Conservation (phyloP, 2,113 vertebrate species). For the Macquaria australasica region DNA sequence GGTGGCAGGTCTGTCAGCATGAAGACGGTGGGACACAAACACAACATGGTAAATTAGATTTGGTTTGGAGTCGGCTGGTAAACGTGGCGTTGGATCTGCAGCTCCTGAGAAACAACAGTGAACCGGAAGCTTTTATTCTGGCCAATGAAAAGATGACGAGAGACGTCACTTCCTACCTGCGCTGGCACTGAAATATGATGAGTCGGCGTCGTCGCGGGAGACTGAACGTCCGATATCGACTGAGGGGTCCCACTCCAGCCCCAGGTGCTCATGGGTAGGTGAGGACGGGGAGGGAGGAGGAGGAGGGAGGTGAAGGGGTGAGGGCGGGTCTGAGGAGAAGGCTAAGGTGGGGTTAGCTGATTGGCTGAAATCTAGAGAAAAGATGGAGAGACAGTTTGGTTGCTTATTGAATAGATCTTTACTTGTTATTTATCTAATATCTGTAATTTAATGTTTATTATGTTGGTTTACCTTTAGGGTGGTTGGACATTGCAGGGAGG, state of each 20-base stretch:
- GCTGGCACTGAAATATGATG: constrained; percentile 77
- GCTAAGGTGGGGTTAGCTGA: too few relatives aligned
- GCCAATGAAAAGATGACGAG: neutral
- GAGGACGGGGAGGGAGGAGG: constrained; percentile 39
- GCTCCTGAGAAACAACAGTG: neutral
- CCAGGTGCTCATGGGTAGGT: constrained; percentile 78
- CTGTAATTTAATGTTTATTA: neutral
- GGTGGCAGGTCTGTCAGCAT: too few relatives aligned
- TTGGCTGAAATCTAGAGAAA: constrained; percentile 5
- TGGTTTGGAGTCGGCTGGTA: too few relatives aligned
- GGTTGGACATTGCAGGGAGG: neutral
- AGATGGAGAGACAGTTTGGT: neutral
- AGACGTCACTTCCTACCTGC: constrained; percentile 60
- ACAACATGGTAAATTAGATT: too few relatives aligned
- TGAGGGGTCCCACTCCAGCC: constrained; percentile 92
- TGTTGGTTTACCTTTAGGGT: constrained; percentile 18
- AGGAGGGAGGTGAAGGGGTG: neutral
- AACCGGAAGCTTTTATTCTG: neutral
- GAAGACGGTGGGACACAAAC: too few relatives aligned
- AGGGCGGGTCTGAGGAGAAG: neutral
- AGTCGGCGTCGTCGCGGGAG: constrained; percentile 81
- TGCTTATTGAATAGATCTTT: neutral
- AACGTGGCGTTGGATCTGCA: too few relatives aligned
- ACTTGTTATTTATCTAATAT: neutral
- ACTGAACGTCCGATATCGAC: constrained; percentile 88